These are phyloP conservation scores for Himalopsyche kuldschensis DNA, from an alignment of 2,888 invertebrate genomes.

Conservation along the genomic window DNA sequence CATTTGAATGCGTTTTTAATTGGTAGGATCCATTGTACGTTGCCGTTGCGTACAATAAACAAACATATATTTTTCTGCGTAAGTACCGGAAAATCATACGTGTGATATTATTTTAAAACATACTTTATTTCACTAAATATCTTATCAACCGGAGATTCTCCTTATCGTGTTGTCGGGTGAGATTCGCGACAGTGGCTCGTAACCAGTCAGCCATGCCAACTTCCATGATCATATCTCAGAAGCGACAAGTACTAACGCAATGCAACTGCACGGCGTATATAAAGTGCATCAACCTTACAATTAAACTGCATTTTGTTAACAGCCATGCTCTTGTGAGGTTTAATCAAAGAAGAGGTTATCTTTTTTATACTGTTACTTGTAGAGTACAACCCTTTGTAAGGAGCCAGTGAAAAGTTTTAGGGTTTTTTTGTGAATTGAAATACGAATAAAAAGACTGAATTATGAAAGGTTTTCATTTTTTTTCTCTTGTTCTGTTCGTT, in stretches of 20 bases:
- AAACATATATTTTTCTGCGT: too few relatives aligned
- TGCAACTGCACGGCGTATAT: constrained; percentile 17
- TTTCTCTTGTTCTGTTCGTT: background rate
- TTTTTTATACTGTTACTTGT: background rate
- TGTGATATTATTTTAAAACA: too few relatives aligned
- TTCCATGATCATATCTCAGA: background rate
- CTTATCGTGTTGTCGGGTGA: background rate
- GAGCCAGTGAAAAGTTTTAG: background rate
- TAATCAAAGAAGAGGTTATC: background rate
- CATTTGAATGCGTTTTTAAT: too few relatives aligned
- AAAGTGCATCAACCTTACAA: constrained; percentile 25
- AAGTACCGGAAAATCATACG: too few relatives aligned
- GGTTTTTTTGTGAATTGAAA: background rate
- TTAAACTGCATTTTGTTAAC: constrained; percentile 27
- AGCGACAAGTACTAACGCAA: constrained; percentile 4
- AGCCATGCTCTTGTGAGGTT: constrained; percentile 9
- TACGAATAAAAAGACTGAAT: background rate
- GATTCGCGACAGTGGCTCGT: background rate
- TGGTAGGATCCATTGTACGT: too few relatives aligned
- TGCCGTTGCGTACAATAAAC: too few relatives aligned
- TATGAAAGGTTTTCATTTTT: background rate
- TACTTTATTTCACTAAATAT: background rate
- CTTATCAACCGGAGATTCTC: background rate
- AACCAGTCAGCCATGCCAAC: background rate
- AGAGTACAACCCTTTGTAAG: background rate